phyloP scores from a whole-genome alignment of 1,140 invertebrate genomes.

The Daktulosphaira vitifoliae region DNA sequence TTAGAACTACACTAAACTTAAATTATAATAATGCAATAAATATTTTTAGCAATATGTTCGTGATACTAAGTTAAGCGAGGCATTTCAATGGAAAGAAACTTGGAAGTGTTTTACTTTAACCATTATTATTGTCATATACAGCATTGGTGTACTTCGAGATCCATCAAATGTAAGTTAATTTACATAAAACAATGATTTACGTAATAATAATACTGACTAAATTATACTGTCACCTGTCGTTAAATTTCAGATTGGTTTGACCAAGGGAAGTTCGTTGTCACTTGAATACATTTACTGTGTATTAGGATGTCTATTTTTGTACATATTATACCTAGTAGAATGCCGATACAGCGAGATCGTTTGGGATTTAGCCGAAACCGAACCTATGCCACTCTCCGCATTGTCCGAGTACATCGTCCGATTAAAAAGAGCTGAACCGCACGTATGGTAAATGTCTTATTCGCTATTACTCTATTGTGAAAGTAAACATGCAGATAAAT shows the following conservation, averaged over 20 bases:
- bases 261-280: no score
- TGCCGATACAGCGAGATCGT: neutral
- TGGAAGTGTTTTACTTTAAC: constrained; percentile 4
- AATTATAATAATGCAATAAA: no score
- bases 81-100: constrained; percentile 11
- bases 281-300: no score
- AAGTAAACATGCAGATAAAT: no score
- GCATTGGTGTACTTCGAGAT: neutral
- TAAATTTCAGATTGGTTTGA: no score
- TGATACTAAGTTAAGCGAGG: neutral
- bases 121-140: neutral
- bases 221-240: no score
- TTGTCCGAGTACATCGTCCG: neutral
- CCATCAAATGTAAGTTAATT: constrained; percentile 3
- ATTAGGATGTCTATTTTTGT: neutral
- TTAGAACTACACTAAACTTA: no score
- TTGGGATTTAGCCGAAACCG: neutral
- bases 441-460: neutral
- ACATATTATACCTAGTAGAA: neutral
- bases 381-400: neutral
- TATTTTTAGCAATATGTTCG: no score
- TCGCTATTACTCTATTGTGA: neutral
- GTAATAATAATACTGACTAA: no score
- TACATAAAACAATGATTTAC: neutral
- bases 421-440: neutral